Conservation (phyloP, 2,113 vertebrate genomes). For the Pagrus major region DNA sequence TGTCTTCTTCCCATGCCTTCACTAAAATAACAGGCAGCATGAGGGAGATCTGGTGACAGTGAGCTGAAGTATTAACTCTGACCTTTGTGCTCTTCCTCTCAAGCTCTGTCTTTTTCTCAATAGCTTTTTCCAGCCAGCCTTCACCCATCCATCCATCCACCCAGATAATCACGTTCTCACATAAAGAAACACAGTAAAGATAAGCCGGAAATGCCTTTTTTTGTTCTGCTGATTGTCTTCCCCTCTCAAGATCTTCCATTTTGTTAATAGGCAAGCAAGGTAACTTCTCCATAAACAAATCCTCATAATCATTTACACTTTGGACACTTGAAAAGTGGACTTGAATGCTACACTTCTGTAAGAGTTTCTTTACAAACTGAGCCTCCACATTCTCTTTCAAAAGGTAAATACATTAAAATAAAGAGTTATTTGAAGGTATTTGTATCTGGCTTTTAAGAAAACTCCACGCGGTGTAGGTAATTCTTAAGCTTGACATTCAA, state of each 20-base stretch:
- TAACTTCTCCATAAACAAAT: not conserved
- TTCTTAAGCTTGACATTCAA: constrained; percentile 5
- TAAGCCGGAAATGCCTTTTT: not conserved
- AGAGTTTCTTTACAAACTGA: not conserved
- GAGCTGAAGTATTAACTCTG: constrained; percentile 60
- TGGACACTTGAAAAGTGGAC: not conserved
- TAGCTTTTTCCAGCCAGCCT: constrained; percentile 12
- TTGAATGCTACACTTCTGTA: not conserved
- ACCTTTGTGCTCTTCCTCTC: constrained; percentile 56
- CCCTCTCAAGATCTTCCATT: not conserved
- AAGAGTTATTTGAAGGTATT: not conserved
- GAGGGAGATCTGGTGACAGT: constrained; percentile 17
- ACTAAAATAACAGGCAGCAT: constrained; percentile 44
- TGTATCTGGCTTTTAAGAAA: not conserved
- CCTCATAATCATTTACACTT: not conserved
- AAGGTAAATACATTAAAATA: not conserved
- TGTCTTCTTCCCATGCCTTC: constrained; percentile 18
- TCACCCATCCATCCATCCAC: not conserved
- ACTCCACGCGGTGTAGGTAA: not conserved
- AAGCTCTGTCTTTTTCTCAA: constrained; percentile 38
- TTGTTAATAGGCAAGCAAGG: not conserved
- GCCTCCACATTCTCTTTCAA: not conserved
- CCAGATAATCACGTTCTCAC: constrained; percentile 31
- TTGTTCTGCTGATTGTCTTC: constrained; percentile 16
- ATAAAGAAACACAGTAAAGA: constrained; percentile 39